phyloP scores from a whole-genome alignment of 2,797 vertebrate species.

The Chaenodraco wilsoni region DNA sequence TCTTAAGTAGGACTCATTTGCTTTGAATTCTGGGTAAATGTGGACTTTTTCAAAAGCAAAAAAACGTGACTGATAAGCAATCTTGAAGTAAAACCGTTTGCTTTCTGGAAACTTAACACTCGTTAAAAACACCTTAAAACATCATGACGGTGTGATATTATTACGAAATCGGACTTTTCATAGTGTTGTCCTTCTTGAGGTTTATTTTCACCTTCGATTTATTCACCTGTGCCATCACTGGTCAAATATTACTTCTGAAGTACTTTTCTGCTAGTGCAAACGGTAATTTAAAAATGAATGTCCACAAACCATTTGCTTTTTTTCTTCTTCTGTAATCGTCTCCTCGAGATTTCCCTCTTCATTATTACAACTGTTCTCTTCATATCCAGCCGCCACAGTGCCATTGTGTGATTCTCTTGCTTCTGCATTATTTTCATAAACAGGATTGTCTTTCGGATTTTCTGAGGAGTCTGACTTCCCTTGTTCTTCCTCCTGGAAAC shows the following conservation, averaged over 20 bases:
- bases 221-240: background rate
- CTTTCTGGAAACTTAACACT: no score
- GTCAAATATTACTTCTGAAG: background rate
- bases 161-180: no score
- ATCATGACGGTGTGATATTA: no score
- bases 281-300: no score
- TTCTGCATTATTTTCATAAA: constrained; percentile 42
- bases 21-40: no score
- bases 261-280: no score
- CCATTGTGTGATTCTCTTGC: constrained; percentile 18
- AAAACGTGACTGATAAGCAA: no score
- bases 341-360: constrained; percentile 33
- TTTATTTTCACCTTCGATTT: background rate
- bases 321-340: constrained; percentile 34
- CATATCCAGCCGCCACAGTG: background rate
- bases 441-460: constrained; percentile 38
- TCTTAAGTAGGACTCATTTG: background rate
- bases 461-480: constrained; percentile 59
- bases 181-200: no score
- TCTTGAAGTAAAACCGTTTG: no score
- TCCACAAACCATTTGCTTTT: constrained; percentile 69
- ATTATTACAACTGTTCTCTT: constrained; percentile 22
- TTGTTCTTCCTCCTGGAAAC: constrained; percentile 59
- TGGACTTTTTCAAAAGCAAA: no score
- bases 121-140: background rate